Base-by-base conservation (phyloP, 2,113 vertebrate species). In the Larimichthys crocea region DNA sequence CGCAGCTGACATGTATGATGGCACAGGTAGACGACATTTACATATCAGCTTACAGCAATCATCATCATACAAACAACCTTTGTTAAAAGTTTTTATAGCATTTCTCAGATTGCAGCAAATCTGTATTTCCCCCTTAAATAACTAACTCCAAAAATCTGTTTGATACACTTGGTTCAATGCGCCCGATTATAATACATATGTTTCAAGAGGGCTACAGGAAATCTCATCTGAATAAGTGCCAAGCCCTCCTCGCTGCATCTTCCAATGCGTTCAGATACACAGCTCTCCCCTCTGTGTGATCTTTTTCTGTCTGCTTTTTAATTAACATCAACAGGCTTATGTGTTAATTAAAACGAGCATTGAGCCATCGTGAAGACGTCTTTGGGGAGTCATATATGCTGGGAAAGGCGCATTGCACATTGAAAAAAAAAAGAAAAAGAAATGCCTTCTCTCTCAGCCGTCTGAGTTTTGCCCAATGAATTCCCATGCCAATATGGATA, bases 331-430 rank as follows among this genome's bases (percentile, higher is more conserved):
- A 85, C 87, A 76, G 91, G 90, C 91, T 88, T 90, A 89, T 81
- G 77, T 89, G 92, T 93, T 95, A 94, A 95, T 95, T 95, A 94
- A 93, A 92, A 90, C 61, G 74, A 90, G 85, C 89, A 85, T 26
- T 73, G 88, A 92, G 91, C 90, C 89, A 56, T 88, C 75, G 24
- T 73, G 74, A 71, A 65, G 80, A 29, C 53, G 69, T 94, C 93
- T 93, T 83, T 35, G n/a, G 93, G 90, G 92, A 93, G 80, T 62
- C 67, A 87, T 85, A 86, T 78, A 82, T 74, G 76, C 85, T 71
- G 77, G 80, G 86, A 80, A 57, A 83, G 74, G 61, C 68, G 14
- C 74, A 17, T 49, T 62, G 70, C 74, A 35, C 74, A 86, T 80
- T 80, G 77, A 85, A 88, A 40, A 40, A 90, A 56, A 90, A 83